A percentile compares a stretch with the other conserved stretches of the same genome.
Conservation (phyloP, 2,113 vertebrate species). For the Dromaius novaehollandiae region DNA sequence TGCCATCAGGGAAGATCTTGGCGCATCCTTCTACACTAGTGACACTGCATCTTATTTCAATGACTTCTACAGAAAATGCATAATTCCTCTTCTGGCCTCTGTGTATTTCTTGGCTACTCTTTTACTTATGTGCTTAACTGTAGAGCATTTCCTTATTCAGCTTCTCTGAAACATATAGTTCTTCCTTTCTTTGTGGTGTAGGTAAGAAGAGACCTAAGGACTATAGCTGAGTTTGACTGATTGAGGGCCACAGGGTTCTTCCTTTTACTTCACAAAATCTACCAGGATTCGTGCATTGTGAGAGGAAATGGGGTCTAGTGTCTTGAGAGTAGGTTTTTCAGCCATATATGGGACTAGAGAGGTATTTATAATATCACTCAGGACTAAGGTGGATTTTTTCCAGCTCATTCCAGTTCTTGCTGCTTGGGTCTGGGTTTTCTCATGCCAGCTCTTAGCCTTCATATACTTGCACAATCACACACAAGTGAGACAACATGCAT, state of each 20-base stretch:
- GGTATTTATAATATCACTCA: background rate
- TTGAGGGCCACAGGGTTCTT: background rate
- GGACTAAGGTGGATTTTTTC: background rate
- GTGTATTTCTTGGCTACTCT: background rate
- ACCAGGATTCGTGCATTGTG: background rate
- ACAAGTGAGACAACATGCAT: constrained; percentile 33
- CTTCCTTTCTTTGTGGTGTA: background rate
- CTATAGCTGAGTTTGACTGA: background rate
- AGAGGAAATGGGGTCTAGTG: background rate
- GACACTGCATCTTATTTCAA: background rate
- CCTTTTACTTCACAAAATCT: background rate
- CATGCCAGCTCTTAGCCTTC: background rate
- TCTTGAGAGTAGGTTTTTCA: background rate
- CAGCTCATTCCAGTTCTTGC: background rate
- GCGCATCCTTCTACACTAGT: background rate
- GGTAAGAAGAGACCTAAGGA: background rate
- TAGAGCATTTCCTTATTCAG: background rate
- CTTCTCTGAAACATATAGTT: background rate
- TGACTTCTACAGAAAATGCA: background rate
- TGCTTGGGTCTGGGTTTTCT: background rate
- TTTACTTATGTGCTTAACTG: background rate
- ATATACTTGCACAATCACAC: constrained; percentile 1
- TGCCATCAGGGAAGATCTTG: background rate
- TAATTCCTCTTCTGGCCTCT: background rate
- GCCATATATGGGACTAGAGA: background rate